Conservation (phyloP, 2,888 invertebrate species). For the Mechanitis mazaeus region DNA sequence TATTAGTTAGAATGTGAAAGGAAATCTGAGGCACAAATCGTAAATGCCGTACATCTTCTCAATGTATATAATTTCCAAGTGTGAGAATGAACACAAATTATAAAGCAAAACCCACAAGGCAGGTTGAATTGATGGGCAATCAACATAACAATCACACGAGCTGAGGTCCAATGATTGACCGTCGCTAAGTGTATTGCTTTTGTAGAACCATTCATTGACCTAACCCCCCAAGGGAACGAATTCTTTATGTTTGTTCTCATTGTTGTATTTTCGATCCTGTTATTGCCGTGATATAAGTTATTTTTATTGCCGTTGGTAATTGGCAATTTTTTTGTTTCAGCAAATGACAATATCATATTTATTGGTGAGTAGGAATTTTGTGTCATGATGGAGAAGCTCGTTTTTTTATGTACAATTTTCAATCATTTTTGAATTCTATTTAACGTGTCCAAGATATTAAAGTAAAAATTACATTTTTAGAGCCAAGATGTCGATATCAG, state of each 20-base stretch:
- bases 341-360: constrained; percentile 28
- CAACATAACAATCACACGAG: constrained; percentile 38
- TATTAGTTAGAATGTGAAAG: no score
- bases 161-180: constrained; percentile 40
- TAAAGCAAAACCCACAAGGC: background rate
- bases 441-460: no score
- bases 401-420: background rate
- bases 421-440: no score
- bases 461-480: constrained; percentile 22
- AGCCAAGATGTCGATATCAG: constrained; percentile 34
- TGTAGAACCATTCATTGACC: constrained; percentile 37
- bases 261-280: constrained; percentile 25
- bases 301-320: constrained; percentile 22
- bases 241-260: constrained; percentile 28
- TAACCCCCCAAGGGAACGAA: constrained; percentile 20
- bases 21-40: no score
- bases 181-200: constrained; percentile 42
- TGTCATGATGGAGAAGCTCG: constrained; percentile 2
- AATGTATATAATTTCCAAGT: no score
- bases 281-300: constrained; percentile 24
- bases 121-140: constrained; percentile 35
- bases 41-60: no score
- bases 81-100: no score
- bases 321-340: constrained; percentile 18
- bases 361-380: constrained; percentile 30